Evolutionary conservation across 2,888 invertebrate genomes (phyloP).

Genomic region (Leptinotarsa peninsularis): DNA sequence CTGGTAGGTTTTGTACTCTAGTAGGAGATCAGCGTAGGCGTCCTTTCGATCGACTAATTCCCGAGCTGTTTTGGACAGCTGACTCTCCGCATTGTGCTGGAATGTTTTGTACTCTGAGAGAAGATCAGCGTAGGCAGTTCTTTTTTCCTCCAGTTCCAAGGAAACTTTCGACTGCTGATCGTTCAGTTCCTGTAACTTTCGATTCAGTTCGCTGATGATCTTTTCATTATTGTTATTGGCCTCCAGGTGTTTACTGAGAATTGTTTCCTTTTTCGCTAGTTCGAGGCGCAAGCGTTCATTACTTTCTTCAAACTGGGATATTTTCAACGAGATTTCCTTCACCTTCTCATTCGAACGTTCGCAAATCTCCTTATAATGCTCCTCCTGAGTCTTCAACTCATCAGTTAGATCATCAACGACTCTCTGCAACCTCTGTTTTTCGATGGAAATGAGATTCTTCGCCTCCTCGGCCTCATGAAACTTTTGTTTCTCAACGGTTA

Average conservation of each 20-base stretch:
- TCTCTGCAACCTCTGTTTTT: slow-evolving; percentile 31
- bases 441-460: slow-evolving; percentile 3
- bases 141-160: slow-evolving; percentile 23
- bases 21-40: slow-evolving; percentile 18
- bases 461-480: neutral
- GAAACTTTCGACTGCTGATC: slow-evolving; percentile 22
- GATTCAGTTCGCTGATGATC: slow-evolving; percentile 19
- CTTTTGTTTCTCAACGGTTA: slow-evolving; percentile 24
- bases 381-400: slow-evolving; percentile 28
- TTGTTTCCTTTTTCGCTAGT: slow-evolving; percentile 29
- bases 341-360: slow-evolving; percentile 30
- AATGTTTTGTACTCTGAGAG: slow-evolving; percentile 29
- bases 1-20: slow-evolving; percentile 28
- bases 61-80: neutral
- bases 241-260: slow-evolving; percentile 28
- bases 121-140: slow-evolving; percentile 13
- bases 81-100: neutral
- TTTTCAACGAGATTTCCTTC: slow-evolving; percentile 28
- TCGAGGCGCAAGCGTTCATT: slow-evolving; percentile 22
- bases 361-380: slow-evolving; percentile 27
- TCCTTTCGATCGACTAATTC: slow-evolving; percentile 29
- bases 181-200: slow-evolving; percentile 21
- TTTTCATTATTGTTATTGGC: slow-evolving; percentile 24
- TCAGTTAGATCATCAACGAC: slow-evolving; percentile 24
- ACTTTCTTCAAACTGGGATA: slow-evolving; percentile 28